A percentile compares a stretch with the other conserved stretches of the same genome.
phyloP scores from a whole-genome alignment of 2,888 invertebrate species.

The Spodoptera exigua region DNA sequence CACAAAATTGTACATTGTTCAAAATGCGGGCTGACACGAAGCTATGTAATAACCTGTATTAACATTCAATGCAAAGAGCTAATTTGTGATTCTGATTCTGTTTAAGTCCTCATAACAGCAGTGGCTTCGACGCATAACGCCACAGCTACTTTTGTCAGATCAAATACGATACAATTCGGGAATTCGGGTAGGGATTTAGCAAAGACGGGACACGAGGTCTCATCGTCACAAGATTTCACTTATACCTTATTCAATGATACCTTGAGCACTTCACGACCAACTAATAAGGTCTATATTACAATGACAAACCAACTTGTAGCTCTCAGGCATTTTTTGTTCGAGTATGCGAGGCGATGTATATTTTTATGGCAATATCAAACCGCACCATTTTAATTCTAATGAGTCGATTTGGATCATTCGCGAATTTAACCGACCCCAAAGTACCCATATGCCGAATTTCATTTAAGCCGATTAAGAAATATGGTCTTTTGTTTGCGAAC shows the following conservation, averaged over 20 bases:
- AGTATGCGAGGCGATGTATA: conserved; percentile 22
- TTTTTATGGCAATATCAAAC: conserved; percentile 47
- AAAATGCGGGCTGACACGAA: too few relatives aligned
- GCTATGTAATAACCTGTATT: too few relatives aligned
- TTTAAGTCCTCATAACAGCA: conserved; percentile 31
- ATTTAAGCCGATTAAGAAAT: conserved; percentile 51
- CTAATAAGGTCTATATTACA: conserved; percentile 44
- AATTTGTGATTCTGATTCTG: not conserved
- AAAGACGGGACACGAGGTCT: conserved; percentile 48
- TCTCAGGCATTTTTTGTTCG: conserved; percentile 29
- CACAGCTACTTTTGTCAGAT: conserved; percentile 50
- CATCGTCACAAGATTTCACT: conserved; percentile 42
- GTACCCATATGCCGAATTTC: conserved; percentile 40
- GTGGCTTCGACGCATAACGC: conserved; percentile 23
- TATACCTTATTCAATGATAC: conserved; percentile 13
- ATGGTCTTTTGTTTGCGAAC: conserved; percentile 36
- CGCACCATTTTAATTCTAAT: conserved; percentile 49
- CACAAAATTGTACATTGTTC: too few relatives aligned
- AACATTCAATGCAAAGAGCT: too few relatives aligned
- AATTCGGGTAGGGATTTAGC: conserved; percentile 53
- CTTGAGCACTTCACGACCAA: conserved; percentile 32
- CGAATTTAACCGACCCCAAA: conserved; percentile 44
- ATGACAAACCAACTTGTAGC: conserved; percentile 17
- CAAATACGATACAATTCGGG: conserved; percentile 56
- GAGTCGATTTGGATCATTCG: conserved; percentile 41